Percentiles rank a stretch among this genome's conserved stretches.
Conservation (phyloP, 2,797 vertebrate species). For the Brachyalestes nurse region DNA sequence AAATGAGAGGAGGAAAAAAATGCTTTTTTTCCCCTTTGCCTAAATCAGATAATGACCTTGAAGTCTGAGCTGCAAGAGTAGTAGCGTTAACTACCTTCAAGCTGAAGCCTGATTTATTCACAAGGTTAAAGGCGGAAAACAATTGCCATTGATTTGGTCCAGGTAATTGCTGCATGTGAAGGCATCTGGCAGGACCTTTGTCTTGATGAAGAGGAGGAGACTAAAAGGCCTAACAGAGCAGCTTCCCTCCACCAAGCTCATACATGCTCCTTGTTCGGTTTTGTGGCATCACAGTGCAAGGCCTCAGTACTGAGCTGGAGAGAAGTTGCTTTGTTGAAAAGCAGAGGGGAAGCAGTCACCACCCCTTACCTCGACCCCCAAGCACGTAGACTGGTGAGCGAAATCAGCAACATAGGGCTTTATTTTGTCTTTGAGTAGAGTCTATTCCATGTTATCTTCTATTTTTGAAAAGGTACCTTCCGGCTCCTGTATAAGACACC, state of each 20-base stretch:
- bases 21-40: slow-evolving; percentile 65
- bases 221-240: slow-evolving; percentile 54
- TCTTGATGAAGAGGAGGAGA: slow-evolving; percentile 52
- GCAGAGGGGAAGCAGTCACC: slow-evolving; percentile 4
- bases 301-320: background rate
- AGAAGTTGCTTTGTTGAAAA: background rate
- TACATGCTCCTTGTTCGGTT: slow-evolving; percentile 27
- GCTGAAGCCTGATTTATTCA: slow-evolving; percentile 70
- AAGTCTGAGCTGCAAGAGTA: slow-evolving; percentile 68
- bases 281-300: slow-evolving; percentile 10
- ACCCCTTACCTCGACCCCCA: background rate
- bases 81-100: slow-evolving; percentile 73
- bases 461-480: no score
- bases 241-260: slow-evolving; percentile 34
- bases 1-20: slow-evolving; percentile 59
- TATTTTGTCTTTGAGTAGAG: background rate
- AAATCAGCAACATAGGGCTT: background rate
- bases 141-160: slow-evolving; percentile 79
- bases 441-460: background rate
- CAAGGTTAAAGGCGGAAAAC: slow-evolving; percentile 76
- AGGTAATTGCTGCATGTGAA: slow-evolving; percentile 68
- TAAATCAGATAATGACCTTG: slow-evolving; percentile 83
- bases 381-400: background rate
- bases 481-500: background rate
- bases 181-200: slow-evolving; percentile 58